A percentile compares a stretch with the other conserved stretches of the same genome.
Conservation (phyloP, 2,888 invertebrate species). For the Pyrocoelia pectoralis region DNA sequence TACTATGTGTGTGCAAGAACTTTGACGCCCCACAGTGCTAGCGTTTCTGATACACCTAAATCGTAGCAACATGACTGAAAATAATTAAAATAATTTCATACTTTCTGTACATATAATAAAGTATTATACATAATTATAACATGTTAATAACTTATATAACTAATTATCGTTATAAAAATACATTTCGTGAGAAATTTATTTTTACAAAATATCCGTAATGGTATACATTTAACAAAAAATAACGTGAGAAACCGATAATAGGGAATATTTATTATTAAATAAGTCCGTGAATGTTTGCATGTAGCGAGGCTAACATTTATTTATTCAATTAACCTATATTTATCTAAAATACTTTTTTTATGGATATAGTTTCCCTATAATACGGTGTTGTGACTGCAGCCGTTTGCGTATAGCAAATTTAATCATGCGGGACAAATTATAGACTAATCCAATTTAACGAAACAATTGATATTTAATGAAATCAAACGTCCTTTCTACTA, state of each 20-base stretch:
- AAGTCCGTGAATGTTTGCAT: conserved; percentile 20
- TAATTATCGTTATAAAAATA: conserved; percentile 7
- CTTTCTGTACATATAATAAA: conserved; percentile 3
- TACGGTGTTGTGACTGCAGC: background rate
- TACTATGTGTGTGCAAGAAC: background rate
- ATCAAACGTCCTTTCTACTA: conserved; percentile 21
- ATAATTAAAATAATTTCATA: conserved; percentile 8
- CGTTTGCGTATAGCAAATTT: conserved; percentile 29
- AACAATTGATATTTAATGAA: conserved; percentile 26
- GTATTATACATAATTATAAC: conserved; percentile 7
- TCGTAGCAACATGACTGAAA: conserved; percentile 11
- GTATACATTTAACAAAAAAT: conserved; percentile 14
- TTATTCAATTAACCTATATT: conserved; percentile 29
- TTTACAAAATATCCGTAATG: conserved; percentile 14
- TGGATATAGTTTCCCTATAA: background rate
- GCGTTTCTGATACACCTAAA: conserved; percentile 8
- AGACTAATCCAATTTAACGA: conserved; percentile 28
- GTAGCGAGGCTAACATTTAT: conserved; percentile 14
- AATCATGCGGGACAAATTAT: conserved; percentile 37
- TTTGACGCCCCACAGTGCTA: conserved; percentile 1
- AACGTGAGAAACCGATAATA: conserved; percentile 23
- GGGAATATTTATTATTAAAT: conserved; percentile 18
- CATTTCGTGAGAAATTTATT: conserved; percentile 3
- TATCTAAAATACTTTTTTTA: background rate
- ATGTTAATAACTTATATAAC: conserved; percentile 9